Percentiles rank a stretch among this genome's conserved stretches.
Evolutionary conservation across 2,113 vertebrate species (phyloP).

Genomic region (Scomber japonicus): DNA sequence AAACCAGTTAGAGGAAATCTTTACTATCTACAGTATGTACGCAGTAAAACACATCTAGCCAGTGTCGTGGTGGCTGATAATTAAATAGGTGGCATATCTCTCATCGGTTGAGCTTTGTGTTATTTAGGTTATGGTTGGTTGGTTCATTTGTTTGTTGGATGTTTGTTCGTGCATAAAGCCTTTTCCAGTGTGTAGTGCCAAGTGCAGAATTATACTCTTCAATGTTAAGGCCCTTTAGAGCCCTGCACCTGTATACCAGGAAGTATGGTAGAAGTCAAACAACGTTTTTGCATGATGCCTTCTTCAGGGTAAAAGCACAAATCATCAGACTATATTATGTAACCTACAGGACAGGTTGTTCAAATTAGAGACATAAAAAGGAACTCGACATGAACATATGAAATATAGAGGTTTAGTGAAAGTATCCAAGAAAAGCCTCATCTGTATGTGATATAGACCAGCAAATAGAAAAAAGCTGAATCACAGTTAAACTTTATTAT

Average conservation of each 20-base stretch:
- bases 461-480: not conserved
- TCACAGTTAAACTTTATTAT: too few species aligned
- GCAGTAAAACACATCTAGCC: slow-evolving; percentile 29
- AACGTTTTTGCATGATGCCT: slow-evolving; percentile 1
- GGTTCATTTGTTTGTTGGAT: slow-evolving; percentile 50
- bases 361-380: not conserved
- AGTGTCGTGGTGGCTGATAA: slow-evolving; percentile 17
- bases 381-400: not conserved
- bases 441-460: not conserved
- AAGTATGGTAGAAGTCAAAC: slow-evolving; percentile 28
- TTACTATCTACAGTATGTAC: slow-evolving; percentile 50
- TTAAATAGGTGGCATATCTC: slow-evolving; percentile 8
- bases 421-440: not conserved
- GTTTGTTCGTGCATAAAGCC: slow-evolving; percentile 46
- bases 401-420: not conserved
- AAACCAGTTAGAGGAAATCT: slow-evolving; percentile 60
- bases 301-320: slow-evolving; percentile 1
- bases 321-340: not conserved
- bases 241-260: slow-evolving; percentile 48
- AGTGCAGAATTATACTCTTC: slow-evolving; percentile 34
- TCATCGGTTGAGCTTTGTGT: slow-evolving; percentile 10
- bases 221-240: slow-evolving; percentile 30
- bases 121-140: slow-evolving; percentile 43
- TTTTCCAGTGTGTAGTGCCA: slow-evolving; percentile 27
- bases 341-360: not conserved